phyloP scores from a whole-genome alignment of 1,140 invertebrate species.

The Eufriesea mexicana region DNA sequence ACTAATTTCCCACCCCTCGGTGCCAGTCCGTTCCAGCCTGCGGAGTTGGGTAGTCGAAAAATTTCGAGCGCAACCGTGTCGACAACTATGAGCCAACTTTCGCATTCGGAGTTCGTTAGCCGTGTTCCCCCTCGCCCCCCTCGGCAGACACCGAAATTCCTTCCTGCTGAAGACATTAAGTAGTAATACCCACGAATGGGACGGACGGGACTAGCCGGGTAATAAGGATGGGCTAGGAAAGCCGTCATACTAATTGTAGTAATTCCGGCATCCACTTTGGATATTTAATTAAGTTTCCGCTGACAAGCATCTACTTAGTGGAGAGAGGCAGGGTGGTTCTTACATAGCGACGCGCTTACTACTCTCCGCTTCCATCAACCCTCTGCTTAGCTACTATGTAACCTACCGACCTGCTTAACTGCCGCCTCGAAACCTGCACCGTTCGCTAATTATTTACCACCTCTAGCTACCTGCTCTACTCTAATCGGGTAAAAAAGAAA shows the following conservation, averaged over 20 bases:
- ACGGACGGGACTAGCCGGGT: slow-evolving; percentile 75
- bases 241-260: slow-evolving; percentile 82
- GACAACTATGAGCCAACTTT: slow-evolving; percentile 65
- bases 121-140: neutral
- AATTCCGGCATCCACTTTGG: slow-evolving; percentile 82
- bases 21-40: neutral
- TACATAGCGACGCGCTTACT: slow-evolving; percentile 50
- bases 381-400: slow-evolving; percentile 57
- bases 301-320: slow-evolving; percentile 77
- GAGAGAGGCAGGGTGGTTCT: slow-evolving; percentile 50
- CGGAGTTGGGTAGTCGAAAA: slow-evolving; percentile 47
- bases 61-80: slow-evolving; percentile 32
- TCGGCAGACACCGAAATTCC: slow-evolving; percentile 53
- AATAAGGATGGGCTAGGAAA: slow-evolving; percentile 77
- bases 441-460: slow-evolving; percentile 65
- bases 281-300: slow-evolving; percentile 83
- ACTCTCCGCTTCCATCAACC: slow-evolving; percentile 46
- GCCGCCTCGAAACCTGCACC: slow-evolving; percentile 48
- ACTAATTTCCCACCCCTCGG: slow-evolving; percentile 21
- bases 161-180: slow-evolving; percentile 77
- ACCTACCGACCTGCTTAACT: slow-evolving; percentile 67
- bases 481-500: neutral
- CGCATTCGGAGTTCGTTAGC: slow-evolving; percentile 40
- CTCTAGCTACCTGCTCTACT: slow-evolving; percentile 1
- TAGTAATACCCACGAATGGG: slow-evolving; percentile 80